Conservation (phyloP, 2,888 invertebrate species). For the Leptinotarsa juncta region DNA sequence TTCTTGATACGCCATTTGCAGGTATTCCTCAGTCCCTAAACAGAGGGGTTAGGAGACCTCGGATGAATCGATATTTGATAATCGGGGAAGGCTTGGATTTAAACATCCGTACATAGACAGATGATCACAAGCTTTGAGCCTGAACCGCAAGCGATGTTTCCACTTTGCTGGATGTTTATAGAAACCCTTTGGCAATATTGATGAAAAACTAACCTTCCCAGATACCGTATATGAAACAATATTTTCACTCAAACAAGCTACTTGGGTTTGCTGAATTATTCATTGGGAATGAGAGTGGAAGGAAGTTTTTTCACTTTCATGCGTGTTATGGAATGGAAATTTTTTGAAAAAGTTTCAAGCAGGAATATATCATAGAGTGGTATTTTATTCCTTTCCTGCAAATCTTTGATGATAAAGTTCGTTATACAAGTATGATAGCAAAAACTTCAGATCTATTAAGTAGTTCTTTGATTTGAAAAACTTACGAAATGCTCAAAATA, state of each 20-base stretch:
- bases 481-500: no score
- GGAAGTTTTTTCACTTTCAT: neutral
- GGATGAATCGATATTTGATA: conserved; percentile 46
- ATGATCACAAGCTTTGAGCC: conserved; percentile 52
- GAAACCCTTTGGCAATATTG: conserved; percentile 45
- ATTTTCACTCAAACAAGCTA: conserved; percentile 25
- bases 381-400: neutral
- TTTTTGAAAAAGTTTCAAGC: neutral
- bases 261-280: conserved; percentile 12
- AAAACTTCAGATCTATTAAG: no score
- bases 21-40: conserved; percentile 25
- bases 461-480: no score
- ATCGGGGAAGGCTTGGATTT: conserved; percentile 49
- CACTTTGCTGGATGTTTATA: conserved; percentile 50
- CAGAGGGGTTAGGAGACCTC: conserved; percentile 26
- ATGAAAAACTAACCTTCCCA: conserved; percentile 49
- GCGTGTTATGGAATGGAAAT: neutral
- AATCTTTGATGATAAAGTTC: neutral
- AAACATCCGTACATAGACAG: conserved; percentile 49
- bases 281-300: neutral
- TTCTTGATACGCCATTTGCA: conserved; percentile 17
- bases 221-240: conserved; percentile 35
- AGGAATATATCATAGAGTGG: neutral
- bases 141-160: conserved; percentile 52
- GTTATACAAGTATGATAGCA: no score